Evolutionary conservation across 2,888 invertebrate genomes (phyloP).

Genomic region (Philopedon plagiatum): DNA sequence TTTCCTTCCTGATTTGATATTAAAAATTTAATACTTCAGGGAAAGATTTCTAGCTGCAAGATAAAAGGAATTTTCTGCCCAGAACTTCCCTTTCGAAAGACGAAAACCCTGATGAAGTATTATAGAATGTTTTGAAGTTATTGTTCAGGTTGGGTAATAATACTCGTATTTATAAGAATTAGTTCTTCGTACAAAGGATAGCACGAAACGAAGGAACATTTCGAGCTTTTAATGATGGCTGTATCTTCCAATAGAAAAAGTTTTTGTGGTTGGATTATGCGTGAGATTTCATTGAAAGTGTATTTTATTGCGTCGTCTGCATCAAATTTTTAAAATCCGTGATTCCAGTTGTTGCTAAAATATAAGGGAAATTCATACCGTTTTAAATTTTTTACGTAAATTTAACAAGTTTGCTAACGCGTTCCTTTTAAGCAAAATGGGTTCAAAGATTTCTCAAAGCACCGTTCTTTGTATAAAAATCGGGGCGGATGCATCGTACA

Average conservation of each 20-base stretch:
- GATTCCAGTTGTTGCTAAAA: too few species aligned
- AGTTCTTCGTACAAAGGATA: too few species aligned
- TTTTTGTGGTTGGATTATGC: too few species aligned
- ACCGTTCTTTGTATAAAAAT: constrained; percentile 33
- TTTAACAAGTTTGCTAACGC: not conserved
- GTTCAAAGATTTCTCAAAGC: constrained; percentile 26
- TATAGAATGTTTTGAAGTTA: not conserved
- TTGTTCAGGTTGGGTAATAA: not conserved
- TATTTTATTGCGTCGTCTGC: too few species aligned
- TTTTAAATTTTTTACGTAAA: not conserved
- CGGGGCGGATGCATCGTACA: constrained; percentile 44
- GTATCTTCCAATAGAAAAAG: too few species aligned
- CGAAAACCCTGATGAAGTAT: not conserved
- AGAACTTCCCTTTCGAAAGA: not conserved
- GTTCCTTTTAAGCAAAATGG: constrained; percentile 1
- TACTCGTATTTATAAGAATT: not conserved
- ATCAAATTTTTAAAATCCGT: too few species aligned
- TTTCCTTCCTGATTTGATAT: constrained; percentile 34
- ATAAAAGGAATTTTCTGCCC: constrained; percentile 15
- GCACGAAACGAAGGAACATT: too few species aligned
- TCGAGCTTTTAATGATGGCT: too few species aligned
- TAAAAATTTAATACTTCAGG: constrained; percentile 23
- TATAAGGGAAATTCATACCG: too few species aligned
- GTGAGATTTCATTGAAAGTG: too few species aligned
- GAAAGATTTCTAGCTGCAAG: constrained; percentile 9